Percentiles rank a stretch among this genome's conserved stretches.
Evolutionary conservation across 2,888 invertebrate species (phyloP).

Genomic region (Cantharis rufa): DNA sequence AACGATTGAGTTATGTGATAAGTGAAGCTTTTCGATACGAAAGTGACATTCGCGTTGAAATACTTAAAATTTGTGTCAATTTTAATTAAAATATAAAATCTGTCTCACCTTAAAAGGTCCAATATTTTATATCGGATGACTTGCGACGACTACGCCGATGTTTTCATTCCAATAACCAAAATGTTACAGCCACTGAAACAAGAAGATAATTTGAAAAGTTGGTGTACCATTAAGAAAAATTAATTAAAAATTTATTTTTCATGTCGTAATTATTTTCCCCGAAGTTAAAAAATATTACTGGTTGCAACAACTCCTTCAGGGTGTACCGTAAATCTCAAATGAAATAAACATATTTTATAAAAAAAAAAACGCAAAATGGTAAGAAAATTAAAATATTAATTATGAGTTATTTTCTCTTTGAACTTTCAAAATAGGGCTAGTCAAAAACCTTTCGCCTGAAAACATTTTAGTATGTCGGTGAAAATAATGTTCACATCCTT

Average conservation of each 20-base stretch:
- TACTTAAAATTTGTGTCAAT: neutral
- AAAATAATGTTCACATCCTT: neutral
- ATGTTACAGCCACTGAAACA: slow-evolving; percentile 1
- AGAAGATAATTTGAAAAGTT: neutral
- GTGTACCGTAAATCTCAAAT: neutral
- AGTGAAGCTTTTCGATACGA: neutral
- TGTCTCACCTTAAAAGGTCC: neutral
- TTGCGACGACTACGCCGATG: neutral
- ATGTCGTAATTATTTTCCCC: neutral
- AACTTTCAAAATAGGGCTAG: too few relatives aligned
- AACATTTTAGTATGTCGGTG: neutral
- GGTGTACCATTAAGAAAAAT: neutral
- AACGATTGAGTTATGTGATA: neutral
- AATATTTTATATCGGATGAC: neutral
- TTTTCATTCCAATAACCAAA: neutral
- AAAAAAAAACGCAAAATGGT: neutral
- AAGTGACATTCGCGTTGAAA: neutral
- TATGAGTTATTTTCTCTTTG: neutral
- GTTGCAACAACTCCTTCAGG: neutral
- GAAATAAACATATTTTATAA: neutral
- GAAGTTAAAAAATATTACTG: neutral
- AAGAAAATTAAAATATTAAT: neutral
- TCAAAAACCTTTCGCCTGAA: too few relatives aligned
- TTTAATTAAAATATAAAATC: neutral
- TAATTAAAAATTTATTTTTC: neutral